Conservation (phyloP, 2,888 invertebrate genomes). For the Blastobasis lacticolella region DNA sequence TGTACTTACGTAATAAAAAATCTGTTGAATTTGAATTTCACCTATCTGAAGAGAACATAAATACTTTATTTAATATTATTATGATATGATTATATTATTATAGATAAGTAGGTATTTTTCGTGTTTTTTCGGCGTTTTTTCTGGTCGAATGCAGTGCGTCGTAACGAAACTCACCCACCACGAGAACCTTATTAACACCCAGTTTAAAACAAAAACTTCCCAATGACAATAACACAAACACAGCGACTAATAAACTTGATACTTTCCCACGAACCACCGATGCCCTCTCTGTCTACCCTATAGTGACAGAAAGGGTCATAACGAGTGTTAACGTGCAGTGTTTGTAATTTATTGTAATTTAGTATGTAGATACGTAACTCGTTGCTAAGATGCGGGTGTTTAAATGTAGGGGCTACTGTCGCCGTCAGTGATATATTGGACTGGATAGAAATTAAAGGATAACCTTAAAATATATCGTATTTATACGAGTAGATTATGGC, state of each 20-base stretch:
- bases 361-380: neutral
- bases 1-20: too few relatives aligned
- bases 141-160: too few relatives aligned
- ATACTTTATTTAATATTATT: too few relatives aligned
- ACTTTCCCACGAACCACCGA: slow-evolving; percentile 7
- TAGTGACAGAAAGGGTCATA: neutral
- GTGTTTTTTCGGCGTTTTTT: too few relatives aligned
- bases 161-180: too few relatives aligned
- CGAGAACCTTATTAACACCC: neutral
- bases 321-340: slow-evolving; percentile 3
- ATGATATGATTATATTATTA: too few relatives aligned
- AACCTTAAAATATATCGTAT: too few relatives aligned
- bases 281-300: neutral
- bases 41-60: too few relatives aligned
- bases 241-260: slow-evolving; percentile 3
- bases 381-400: neutral
- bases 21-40: too few relatives aligned
- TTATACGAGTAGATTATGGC: too few relatives aligned
- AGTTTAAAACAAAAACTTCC: slow-evolving; percentile 1
- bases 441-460: too few relatives aligned
- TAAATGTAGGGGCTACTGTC: neutral
- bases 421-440: too few relatives aligned
- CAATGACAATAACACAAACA: slow-evolving; percentile 5
- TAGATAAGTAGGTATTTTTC: neutral
- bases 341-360: slow-evolving; percentile 5